These are phyloP conservation scores for Cyclargus thomasi DNA, from an alignment of 1,140 invertebrate species.

Conservation along the genomic window DNA sequence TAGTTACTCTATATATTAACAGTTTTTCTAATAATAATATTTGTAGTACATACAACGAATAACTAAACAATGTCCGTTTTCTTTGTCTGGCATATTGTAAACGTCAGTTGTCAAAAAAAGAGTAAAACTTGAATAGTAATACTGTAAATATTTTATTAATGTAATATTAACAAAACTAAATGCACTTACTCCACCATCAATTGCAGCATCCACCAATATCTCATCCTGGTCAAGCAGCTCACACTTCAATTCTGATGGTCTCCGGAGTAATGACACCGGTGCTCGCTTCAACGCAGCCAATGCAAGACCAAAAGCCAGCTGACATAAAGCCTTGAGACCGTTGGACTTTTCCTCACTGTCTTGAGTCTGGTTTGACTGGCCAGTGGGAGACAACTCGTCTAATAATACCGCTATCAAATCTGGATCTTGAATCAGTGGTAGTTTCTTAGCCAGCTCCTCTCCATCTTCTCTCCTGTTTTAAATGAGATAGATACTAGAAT, in stretches of 20 bases:
- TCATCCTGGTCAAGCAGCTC: constrained; percentile 84
- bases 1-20: too few species aligned
- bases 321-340: constrained; percentile 83
- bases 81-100: too few species aligned
- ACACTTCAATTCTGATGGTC: constrained; percentile 37
- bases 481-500: background rate
- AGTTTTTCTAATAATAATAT: too few species aligned
- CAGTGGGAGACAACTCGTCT: constrained; percentile 74
- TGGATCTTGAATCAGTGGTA: constrained; percentile 84
- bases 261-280: constrained; percentile 53
- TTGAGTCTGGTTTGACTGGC: constrained; percentile 65
- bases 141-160: too few species aligned
- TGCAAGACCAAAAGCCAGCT: constrained; percentile 87
- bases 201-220: constrained; percentile 82
- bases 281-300: constrained; percentile 84
- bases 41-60: too few species aligned
- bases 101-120: too few species aligned
- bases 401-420: constrained; percentile 77
- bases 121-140: too few species aligned
- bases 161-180: background rate
- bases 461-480: constrained; percentile 73
- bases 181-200: constrained; percentile 80
- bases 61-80: too few species aligned
- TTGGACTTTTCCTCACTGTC: constrained; percentile 48
- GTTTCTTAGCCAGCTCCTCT: constrained; percentile 81